Percentiles rank a stretch among this genome's conserved stretches.
Conservation (phyloP, 2,113 vertebrate species). For the Myxocyprinus asiaticus region DNA sequence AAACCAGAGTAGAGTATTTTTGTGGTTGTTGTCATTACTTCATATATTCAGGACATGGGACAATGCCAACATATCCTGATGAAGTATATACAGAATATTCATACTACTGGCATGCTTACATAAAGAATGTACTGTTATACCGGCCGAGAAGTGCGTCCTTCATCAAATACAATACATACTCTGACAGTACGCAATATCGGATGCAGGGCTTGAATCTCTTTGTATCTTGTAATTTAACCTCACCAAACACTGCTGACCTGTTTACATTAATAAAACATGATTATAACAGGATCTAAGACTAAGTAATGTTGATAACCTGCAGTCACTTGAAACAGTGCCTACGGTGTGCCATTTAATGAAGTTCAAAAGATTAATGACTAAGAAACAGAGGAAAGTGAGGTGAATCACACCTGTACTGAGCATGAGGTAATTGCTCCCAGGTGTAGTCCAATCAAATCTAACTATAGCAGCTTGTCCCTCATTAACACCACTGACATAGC, state of each 20-base stretch:
- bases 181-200: too few species aligned
- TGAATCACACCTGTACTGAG: constrained; percentile 26
- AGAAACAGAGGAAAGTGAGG: background rate
- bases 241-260: background rate
- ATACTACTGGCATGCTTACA: too few species aligned
- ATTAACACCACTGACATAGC: constrained; percentile 30
- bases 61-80: too few species aligned
- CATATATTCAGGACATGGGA: too few species aligned
- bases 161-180: too few species aligned
- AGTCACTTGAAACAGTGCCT: background rate
- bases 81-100: too few species aligned
- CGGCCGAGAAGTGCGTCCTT: too few species aligned
- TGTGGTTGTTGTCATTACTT: too few species aligned
- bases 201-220: too few species aligned
- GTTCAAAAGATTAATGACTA: constrained; percentile 3
- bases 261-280: background rate
- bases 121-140: too few species aligned
- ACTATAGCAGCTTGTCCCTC: constrained; percentile 22
- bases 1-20: background rate
- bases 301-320: background rate
- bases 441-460: constrained; percentile 26
- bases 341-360: background rate
- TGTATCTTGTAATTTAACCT: too few species aligned
- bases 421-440: constrained; percentile 18
- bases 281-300: background rate